Evolutionary conservation across 2,888 invertebrate genomes (phyloP).

Genomic region (Malacosoma neustria): DNA sequence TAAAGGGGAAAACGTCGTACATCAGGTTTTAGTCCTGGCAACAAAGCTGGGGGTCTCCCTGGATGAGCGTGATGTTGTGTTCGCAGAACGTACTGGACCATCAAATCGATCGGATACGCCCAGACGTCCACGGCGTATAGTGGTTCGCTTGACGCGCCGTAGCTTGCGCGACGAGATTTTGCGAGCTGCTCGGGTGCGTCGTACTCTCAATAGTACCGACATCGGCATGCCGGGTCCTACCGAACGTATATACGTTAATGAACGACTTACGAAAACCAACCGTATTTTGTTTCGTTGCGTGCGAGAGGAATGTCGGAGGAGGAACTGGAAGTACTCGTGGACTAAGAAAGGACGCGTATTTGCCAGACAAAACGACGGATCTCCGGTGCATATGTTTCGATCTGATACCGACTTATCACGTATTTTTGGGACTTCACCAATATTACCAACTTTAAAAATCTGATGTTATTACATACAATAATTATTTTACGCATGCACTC

Average conservation of each 20-base stretch:
- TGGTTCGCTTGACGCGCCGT: constrained; percentile 1
- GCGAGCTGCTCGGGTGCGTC: constrained; percentile 1
- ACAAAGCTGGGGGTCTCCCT: too few relatives aligned
- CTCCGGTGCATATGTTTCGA: neutral
- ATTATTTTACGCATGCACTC: too few relatives aligned
- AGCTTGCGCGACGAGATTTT: constrained; percentile 2
- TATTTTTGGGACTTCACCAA: too few relatives aligned
- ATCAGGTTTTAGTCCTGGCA: too few relatives aligned
- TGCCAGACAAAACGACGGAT: constrained; percentile 4
- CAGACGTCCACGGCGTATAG: constrained; percentile 5
- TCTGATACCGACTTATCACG: neutral
- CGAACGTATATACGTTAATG: neutral
- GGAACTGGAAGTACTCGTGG: constrained; percentile 1
- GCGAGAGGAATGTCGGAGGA: constrained; percentile 1
- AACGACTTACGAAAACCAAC: constrained; percentile 2
- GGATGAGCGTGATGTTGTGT: too few relatives aligned
- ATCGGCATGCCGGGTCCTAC: constrained; percentile 2
- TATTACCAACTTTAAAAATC: too few relatives aligned
- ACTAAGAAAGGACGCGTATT: constrained; percentile 1
- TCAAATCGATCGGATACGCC: too few relatives aligned
- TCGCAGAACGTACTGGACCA: too few relatives aligned
- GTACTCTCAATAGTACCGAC: constrained; percentile 1
- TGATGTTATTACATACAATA: too few relatives aligned
- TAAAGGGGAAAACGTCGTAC: too few relatives aligned
- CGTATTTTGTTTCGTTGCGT: constrained; percentile 5